Base-by-base conservation (phyloP, 2,797 vertebrate species). In the Mormyrops attenuatus region DNA sequence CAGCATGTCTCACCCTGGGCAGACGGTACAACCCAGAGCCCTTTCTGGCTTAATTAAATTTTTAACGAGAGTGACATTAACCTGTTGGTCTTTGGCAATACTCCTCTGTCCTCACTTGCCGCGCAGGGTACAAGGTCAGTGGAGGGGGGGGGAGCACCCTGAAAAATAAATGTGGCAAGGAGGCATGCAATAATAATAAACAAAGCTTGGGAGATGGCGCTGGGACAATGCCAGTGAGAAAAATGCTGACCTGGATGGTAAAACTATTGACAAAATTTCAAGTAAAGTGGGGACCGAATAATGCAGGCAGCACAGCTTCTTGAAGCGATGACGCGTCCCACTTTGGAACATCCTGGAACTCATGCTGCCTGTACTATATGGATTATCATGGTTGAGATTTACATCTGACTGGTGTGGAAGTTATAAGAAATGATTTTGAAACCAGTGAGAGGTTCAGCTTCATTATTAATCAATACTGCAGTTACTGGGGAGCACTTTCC, bases 1-100 rank as follows among this genome's bases (percentile, higher is more conserved):
- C 49, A 17, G 22, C 26, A 8, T 13, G 49, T 86, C 50, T 86
- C 13, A 55, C 50, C 85, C 47, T 52, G 26, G 85, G 85, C 50
- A 52, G 85, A 30, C 49, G 11, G 52, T 17, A 86, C 17, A 34
- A 52, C 41, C 77, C 3, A 1, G 15, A n/a, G 41, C 20, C 38
- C 3, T 82, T 82, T 22, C 41, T 82, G 77, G 41, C 38, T 82
- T 82, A 82, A 82, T 82, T 82, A 82, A 82, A 82, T 82, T 82
- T 82, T 82, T 47, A 80, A 82, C 41, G 17, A 47, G 17, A 47
- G 77, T 82, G 77, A 82, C 73, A 80, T 80, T 80, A 80, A 80
- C 73, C 34, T 38, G 15, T 41, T 44, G 38, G 15, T 80, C 38
- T 80, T 80, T 20, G 34, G 34, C 34, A 41, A 6, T 41, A 77